phyloP scores from a whole-genome alignment of 1,140 invertebrate genomes.

The Halictus rubicundus region DNA sequence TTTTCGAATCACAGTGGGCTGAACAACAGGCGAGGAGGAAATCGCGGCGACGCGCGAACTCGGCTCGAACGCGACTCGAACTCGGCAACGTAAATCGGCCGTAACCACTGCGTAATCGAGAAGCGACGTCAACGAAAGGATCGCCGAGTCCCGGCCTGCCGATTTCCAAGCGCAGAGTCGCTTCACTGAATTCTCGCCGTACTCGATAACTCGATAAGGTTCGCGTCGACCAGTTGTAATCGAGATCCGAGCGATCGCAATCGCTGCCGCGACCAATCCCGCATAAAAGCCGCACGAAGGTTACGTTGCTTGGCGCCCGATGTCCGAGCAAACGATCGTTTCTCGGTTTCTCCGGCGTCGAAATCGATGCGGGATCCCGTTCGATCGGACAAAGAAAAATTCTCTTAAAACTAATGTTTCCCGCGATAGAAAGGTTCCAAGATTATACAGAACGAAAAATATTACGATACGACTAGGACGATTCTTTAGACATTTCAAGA shows the following conservation, averaged over 20 bases:
- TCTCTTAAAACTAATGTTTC: too few species aligned
- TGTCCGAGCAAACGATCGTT: too few species aligned
- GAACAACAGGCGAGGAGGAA: too few species aligned
- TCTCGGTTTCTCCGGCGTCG: not conserved
- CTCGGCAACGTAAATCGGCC: conserved; percentile 14
- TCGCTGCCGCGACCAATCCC: not conserved
- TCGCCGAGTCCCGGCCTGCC: not conserved
- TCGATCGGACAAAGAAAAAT: too few species aligned
- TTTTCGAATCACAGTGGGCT: too few species aligned
- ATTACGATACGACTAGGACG: not conserved
- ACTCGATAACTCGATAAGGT: not conserved
- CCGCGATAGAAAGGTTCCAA: too few species aligned
- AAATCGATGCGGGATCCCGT: not conserved
- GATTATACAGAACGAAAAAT: too few species aligned
- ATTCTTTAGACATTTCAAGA: not conserved
- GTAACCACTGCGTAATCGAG: conserved; percentile 32
- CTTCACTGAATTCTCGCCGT: conserved; percentile 4
- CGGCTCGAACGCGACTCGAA: not conserved
- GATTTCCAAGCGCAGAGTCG: conserved; percentile 20
- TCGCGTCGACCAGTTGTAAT: conserved; percentile 28
- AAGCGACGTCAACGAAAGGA: conserved; percentile 16
- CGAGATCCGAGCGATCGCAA: not conserved
- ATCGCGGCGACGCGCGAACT: too few species aligned
- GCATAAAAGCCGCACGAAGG: not conserved
- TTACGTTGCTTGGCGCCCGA: not conserved